Evolutionary conservation across 2,113 vertebrate genomes (phyloP).

Genomic region (Pitta sordida): DNA sequence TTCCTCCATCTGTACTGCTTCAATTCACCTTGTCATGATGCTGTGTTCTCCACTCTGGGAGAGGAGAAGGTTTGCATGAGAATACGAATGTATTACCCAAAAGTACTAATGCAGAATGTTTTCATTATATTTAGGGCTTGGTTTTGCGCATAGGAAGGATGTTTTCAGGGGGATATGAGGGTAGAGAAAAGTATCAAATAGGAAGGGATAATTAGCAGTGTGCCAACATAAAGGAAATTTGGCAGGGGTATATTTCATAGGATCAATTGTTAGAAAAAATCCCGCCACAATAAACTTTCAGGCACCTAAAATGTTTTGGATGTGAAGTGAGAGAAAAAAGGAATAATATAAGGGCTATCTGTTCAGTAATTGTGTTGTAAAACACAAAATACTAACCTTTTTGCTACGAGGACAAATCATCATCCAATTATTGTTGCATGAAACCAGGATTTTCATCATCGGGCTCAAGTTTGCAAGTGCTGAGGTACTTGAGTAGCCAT

Average conservation of each 20-base stretch:
- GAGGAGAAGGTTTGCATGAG: neutral
- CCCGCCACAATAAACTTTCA: neutral
- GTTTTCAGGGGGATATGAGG: neutral
- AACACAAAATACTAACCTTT: neutral
- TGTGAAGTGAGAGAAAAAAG: neutral
- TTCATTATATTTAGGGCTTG: neutral
- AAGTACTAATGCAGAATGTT: neutral
- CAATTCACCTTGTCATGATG: neutral
- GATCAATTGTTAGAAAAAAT: neutral
- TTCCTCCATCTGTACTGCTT: neutral
- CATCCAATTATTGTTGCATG: neutral
- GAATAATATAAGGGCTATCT: neutral
- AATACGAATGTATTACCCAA: neutral
- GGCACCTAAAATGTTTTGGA: neutral
- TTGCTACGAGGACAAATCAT: neutral
- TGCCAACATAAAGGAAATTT: neutral
- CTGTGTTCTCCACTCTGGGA: fast-evolving
- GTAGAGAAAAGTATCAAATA: neutral
- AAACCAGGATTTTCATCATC: neutral
- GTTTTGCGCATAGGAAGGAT: neutral
- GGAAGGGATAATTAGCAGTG: neutral
- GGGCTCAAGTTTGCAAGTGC: neutral
- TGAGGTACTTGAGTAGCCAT: neutral
- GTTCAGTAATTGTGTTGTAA: neutral
- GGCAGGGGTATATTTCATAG: neutral